Evolutionary conservation across 2,113 vertebrate species (phyloP).

Genomic region (Tachysurus vachellii): DNA sequence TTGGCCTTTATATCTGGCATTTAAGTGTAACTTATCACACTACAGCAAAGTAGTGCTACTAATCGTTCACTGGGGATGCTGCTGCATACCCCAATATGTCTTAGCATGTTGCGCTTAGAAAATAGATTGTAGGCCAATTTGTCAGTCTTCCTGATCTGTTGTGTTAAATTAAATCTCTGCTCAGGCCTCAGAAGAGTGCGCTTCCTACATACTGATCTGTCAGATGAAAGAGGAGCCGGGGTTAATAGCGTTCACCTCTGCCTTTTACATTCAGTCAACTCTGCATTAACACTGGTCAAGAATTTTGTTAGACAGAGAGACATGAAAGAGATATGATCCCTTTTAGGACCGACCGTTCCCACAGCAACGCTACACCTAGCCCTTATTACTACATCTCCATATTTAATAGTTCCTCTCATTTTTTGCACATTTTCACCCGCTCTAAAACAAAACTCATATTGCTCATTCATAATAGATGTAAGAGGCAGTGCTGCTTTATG

Average conservation of each 20-base stretch:
- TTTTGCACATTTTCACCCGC: not conserved
- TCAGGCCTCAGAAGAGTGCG: not conserved
- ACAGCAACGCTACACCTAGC: constrained; percentile 37
- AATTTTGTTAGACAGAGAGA: constrained; percentile 1
- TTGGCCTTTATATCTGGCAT: not conserved
- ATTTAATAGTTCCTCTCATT: constrained; percentile 34
- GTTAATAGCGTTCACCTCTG: constrained; percentile 16
- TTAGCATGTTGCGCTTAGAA: not conserved
- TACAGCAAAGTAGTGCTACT: not conserved
- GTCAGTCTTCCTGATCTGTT: constrained; percentile 9
- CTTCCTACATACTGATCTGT: constrained; percentile 11
- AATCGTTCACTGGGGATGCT: not conserved
- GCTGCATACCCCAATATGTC: not conserved
- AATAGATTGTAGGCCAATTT: not conserved
- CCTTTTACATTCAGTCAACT: constrained; percentile 26
- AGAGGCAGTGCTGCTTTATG: constrained; percentile 26
- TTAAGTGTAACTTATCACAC: not conserved
- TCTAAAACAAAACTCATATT: constrained; percentile 51
- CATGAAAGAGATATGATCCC: constrained; percentile 37
- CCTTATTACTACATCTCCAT: constrained; percentile 48
- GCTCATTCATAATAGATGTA: constrained; percentile 45
- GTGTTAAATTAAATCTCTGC: constrained; percentile 27
- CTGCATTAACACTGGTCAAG: constrained; percentile 31
- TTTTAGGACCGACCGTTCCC: constrained; percentile 24
- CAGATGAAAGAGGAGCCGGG: not conserved